Evolutionary conservation across 2,797 vertebrate species (phyloP), one percentile per base, ranked within the genome.

Genomic region (Aldrovandia affinis): DNA sequence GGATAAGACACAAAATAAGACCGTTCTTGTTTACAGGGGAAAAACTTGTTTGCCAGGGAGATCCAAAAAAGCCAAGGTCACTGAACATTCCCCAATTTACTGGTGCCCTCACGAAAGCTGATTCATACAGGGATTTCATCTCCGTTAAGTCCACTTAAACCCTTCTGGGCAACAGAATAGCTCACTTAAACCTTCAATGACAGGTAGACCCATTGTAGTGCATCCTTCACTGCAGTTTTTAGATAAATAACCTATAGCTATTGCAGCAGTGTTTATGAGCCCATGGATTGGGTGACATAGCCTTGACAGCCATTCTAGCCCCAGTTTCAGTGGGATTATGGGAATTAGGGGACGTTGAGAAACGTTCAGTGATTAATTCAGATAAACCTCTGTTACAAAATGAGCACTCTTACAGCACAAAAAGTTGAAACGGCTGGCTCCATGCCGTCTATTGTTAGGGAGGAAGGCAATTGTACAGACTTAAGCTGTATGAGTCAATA

Each of bases 121-220:
- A 89, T 90, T 90, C 88, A 89, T 87, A 89, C 87, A 89, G 85
- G 88, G 89, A 90, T 91, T 91, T 90, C 88, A 89, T 89, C 86
- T 89, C 88, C 85, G 86, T 83, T 88, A 89, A 90, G 89, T 90
- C 89, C 89, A 90, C 89, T 91, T 90, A 90, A 91, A 90, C 87
- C 87, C 88, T 79, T 87, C 86, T 87, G 82, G 81, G 87, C 87
- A 83, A 81, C 87, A 88, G 84, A 89, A 88, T 79, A 81, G 85
- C 81, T 88, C 87, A 90, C 89, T 90, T 90, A 89, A 90, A 89
- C 86, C 89, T 86, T 86, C 88, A 88, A 73, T 79, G 84, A 82
- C 89, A 89, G 42, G 88, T 87, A 86, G 86, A 77, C 86, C 90
- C 84, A 83, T 87, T 90, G 86, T 86, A 87, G 81, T 88, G 85